Conservation (phyloP, 2,888 invertebrate species). For the Acanthosepion pharaonis region DNA sequence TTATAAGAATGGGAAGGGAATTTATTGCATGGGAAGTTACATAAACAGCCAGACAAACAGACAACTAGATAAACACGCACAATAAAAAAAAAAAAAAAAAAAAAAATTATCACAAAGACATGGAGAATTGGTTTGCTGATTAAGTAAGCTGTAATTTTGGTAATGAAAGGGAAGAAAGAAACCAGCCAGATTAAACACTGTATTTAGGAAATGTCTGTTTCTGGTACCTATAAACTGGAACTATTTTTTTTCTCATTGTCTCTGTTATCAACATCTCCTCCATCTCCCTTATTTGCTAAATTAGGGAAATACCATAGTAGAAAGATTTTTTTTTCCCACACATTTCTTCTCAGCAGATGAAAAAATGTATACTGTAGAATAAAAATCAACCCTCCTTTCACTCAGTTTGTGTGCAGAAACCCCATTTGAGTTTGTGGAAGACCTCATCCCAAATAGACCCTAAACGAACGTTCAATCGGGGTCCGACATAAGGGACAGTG, state of each 20-base stretch:
- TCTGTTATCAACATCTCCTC: neutral
- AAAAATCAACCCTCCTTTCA: neutral
- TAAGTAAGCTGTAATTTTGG: slow-evolving; percentile 33
- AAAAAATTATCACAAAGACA: neutral
- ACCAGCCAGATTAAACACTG: neutral
- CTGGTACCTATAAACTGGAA: slow-evolving; percentile 20
- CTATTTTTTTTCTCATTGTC: neutral
- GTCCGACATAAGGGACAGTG: slow-evolving; percentile 47
- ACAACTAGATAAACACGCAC: neutral
- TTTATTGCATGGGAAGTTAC: slow-evolving; percentile 18
- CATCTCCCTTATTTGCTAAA: slow-evolving; percentile 33
- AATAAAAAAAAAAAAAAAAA: neutral
- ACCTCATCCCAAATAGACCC: slow-evolving; percentile 41
- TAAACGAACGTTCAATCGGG: slow-evolving; percentile 42
- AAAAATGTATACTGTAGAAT: neutral
- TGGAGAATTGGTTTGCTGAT: neutral
- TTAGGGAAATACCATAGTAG: neutral
- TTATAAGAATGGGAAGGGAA: neutral
- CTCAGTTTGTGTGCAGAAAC: slow-evolving; percentile 1
- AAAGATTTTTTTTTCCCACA: neutral
- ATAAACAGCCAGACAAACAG: neutral
- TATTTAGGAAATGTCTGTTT: neutral
- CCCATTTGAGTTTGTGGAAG: neutral
- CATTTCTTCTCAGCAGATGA: neutral
- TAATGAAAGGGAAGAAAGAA: neutral